Evolutionary conservation across 2,113 vertebrate species (phyloP), one percentile per base, ranked within the genome.

Genomic region (Salminus brasiliensis): DNA sequence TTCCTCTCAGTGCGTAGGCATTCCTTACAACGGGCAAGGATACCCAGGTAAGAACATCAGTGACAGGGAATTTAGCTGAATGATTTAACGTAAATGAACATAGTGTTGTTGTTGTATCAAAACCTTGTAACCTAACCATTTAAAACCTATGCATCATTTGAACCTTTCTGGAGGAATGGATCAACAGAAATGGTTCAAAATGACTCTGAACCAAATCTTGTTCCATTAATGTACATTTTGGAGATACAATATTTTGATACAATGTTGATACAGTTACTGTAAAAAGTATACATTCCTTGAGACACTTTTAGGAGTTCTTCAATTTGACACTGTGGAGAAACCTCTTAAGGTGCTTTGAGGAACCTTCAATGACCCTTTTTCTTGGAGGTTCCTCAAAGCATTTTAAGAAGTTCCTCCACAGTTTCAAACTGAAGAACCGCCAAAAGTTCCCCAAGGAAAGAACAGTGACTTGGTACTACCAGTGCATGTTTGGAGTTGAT

Each of bases 1-100:
- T 88, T 98, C 98, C 18, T 99, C 98, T 84, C 96, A 98, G 89
- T 99, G 98, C 88, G 95, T 97, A 84, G 98, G 98, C 88, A 98
- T 99, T 85, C 96, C 96, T 85, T 99, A 99, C 94, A 99, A 99
- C 0, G 97, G 97, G 81, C 96, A 97, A 94, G 97, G 97, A 91
- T 99, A 97, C 85, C 95, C 95, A 96, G 97, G 98, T 99, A 96
- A 23, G 91, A 85, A n/a, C 30, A 34, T 36, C 62, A 59, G n/a
- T 79, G 79, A 63, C 45, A 72, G 85, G 39, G 34, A 67, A 2
- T 41, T 68, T 30, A 68, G 34, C 18, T 53, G 43, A 18, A 27
- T 55, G 63, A 32, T 41, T 76, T 76, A 21, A 29, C n/a, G 10
- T 68, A 21, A 72, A 39, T 9, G 16, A 57, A 18, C 1, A 49